Percentiles rank a stretch among this genome's conserved stretches.
Conservation (phyloP, 2,113 vertebrate genomes). For the Atractosteus spatula region DNA sequence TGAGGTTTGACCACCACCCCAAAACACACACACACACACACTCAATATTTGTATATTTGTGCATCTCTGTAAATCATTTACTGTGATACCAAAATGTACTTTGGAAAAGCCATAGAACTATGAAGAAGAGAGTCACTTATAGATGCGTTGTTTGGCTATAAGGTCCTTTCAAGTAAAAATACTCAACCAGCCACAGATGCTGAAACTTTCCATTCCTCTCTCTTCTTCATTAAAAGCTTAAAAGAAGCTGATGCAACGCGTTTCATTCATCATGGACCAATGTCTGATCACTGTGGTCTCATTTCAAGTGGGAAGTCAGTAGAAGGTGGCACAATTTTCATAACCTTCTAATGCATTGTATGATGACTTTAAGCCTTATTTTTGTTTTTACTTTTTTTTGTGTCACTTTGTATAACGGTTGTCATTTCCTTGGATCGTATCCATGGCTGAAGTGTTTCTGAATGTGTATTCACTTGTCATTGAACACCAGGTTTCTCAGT, state of each 20-base stretch:
- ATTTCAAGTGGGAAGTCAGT: constrained; percentile 34
- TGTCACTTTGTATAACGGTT: constrained; percentile 41
- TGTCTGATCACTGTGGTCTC: constrained; percentile 55
- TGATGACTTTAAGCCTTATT: constrained; percentile 81
- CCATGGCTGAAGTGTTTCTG: constrained; percentile 40
- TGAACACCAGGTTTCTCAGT: constrained; percentile 45
- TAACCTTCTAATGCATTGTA: constrained; percentile 40
- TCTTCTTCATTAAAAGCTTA: constrained; percentile 45
- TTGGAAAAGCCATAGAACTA: constrained; percentile 69
- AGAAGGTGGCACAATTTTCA: constrained; percentile 41
- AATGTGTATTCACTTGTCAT: constrained; percentile 37
- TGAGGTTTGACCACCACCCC: constrained; percentile 24
- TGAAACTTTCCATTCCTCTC: constrained; percentile 45
- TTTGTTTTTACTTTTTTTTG: constrained; percentile 57
- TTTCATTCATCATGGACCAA: constrained; percentile 75
- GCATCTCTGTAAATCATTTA: constrained; percentile 33
- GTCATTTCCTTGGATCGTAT: constrained; percentile 48
- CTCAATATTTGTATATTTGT: constrained; percentile 16
- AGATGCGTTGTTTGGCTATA: constrained; percentile 19
- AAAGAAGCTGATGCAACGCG: constrained; percentile 42
- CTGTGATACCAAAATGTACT: constrained; percentile 63
- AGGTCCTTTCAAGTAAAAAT: constrained; percentile 7
- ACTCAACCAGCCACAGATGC: constrained; percentile 47
- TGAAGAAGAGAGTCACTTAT: constrained; percentile 48
- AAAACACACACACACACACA: neutral